phyloP scores from a whole-genome alignment of 2,888 invertebrate species.

The Periphyllus acericola region DNA sequence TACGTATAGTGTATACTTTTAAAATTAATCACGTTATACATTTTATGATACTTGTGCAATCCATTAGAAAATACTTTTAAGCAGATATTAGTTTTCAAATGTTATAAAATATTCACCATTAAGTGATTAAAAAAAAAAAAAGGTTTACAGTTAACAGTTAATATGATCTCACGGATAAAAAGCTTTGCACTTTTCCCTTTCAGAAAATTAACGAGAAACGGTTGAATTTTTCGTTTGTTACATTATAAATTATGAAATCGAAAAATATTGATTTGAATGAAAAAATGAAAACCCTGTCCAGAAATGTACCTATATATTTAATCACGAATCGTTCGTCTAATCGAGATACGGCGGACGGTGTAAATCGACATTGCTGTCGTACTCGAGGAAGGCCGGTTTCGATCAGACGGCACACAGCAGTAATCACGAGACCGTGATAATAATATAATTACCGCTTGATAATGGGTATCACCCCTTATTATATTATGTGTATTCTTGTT shows the following conservation, averaged over 20 bases:
- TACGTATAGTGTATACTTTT: neutral
- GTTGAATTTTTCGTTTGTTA: neutral
- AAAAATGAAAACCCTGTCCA: neutral
- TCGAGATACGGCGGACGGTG: no score
- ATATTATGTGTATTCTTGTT: no score
- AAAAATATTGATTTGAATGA: neutral
- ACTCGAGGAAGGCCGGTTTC: no score
- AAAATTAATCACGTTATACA: neutral
- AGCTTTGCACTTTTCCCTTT: neutral
- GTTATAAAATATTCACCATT: slow-evolving; percentile 3
- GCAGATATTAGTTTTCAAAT: slow-evolving; percentile 3
- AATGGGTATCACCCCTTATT: no score
- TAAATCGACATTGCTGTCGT: no score
- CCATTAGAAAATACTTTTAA: slow-evolving; percentile 17
- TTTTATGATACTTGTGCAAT: slow-evolving; percentile 16
- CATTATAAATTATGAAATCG: neutral
- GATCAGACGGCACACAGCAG: no score
- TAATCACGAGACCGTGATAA: no score
- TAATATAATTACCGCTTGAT: no score
- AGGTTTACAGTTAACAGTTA: neutral
- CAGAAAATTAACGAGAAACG: neutral
- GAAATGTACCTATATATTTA: no score
- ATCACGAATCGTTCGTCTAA: no score
- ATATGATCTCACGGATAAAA: neutral
- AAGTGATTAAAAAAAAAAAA: neutral